A percentile compares a stretch with the other conserved stretches of the same genome.
Conservation (phyloP, 2,113 vertebrate species). For the Malaclemys terrapin region DNA sequence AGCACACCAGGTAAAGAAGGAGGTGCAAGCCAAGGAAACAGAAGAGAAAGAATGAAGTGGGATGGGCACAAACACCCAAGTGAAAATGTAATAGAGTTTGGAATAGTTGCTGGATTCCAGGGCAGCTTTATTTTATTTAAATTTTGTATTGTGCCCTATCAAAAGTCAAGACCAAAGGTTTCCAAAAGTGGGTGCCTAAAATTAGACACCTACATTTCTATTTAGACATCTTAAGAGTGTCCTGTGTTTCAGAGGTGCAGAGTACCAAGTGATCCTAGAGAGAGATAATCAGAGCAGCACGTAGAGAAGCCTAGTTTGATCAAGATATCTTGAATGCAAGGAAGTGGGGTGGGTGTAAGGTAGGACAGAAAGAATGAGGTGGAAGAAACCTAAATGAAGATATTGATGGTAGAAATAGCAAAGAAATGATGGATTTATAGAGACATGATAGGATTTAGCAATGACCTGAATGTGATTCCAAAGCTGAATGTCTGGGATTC, state of each 20-base stretch:
- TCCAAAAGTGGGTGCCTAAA: background rate
- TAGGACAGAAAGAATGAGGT: background rate
- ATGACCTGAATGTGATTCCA: background rate
- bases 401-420: background rate
- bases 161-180: fast-evolving
- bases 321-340: background rate
- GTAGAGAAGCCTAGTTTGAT: background rate
- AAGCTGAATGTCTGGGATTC: background rate
- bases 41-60: background rate
- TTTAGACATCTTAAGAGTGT: background rate
- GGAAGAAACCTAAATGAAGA: background rate
- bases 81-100: background rate
- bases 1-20: background rate
- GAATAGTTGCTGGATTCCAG: background rate
- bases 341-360: background rate
- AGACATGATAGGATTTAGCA: background rate
- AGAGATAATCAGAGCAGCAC: background rate
- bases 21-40: background rate
- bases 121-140: background rate
- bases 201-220: background rate
- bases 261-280: background rate
- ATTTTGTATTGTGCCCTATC: background rate
- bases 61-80: background rate
- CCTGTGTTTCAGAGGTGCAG: background rate
- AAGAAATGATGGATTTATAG: background rate